A percentile compares a stretch with the other conserved stretches of the same genome.
Conservation (phyloP, 1,140 invertebrate genomes). For the Elymnias hypermnestra region DNA sequence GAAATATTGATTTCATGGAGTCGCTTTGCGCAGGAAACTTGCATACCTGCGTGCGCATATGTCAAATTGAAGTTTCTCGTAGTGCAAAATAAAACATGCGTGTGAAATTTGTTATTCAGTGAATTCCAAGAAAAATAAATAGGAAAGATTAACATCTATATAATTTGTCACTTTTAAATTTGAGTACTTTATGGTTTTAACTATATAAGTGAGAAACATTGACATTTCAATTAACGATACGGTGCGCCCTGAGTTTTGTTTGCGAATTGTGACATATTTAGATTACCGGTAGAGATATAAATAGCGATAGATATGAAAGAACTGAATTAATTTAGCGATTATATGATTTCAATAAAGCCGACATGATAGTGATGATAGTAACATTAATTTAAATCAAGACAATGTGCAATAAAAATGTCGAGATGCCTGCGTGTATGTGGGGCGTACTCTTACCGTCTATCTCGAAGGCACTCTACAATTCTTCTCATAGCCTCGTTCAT, state of each 20-base stretch:
- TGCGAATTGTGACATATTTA: conserved; percentile 12
- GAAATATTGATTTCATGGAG: conserved; percentile 47
- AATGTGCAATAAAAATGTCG: conserved; percentile 55
- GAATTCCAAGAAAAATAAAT: too few relatives aligned
- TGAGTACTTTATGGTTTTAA: too few relatives aligned
- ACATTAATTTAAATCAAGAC: conserved; percentile 17
- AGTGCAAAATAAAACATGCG: conserved; percentile 7
- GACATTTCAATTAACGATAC: too few relatives aligned
- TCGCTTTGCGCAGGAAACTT: conserved; percentile 17
- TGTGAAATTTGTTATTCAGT: too few relatives aligned
- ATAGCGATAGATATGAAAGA: too few relatives aligned
- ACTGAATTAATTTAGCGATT: too few relatives aligned
- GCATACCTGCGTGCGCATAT: conserved; percentile 43
- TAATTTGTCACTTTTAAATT: too few relatives aligned
- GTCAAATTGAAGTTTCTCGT: conserved; percentile 34
- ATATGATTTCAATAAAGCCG: too few relatives aligned
- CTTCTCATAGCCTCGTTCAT: conserved; percentile 43
- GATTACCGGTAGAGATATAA: background rate
- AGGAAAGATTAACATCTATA: too few relatives aligned
- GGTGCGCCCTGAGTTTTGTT: conserved; percentile 14
- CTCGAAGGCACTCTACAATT: conserved; percentile 47
- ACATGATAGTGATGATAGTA: too few relatives aligned
- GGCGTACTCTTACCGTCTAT: conserved; percentile 54
- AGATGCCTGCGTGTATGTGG: conserved; percentile 58
- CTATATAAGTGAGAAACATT: too few relatives aligned